Conservation (phyloP, 2,888 invertebrate genomes). For the Gasteruption jaculator region DNA sequence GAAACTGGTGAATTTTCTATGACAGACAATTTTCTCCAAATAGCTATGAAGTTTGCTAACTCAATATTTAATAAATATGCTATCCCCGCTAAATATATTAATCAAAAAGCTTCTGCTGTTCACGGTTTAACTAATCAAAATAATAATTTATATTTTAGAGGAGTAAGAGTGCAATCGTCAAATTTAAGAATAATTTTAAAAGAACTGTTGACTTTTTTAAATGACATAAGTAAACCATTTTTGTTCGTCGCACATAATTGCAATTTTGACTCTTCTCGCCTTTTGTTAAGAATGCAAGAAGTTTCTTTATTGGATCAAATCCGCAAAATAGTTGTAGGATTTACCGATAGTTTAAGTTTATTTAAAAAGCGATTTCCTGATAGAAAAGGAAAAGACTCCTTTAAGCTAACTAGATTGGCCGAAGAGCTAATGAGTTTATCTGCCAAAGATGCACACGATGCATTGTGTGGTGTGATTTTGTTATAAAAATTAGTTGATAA, state of each 20-base stretch:
- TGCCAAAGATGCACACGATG: constrained; percentile 16
- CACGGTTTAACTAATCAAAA: constrained; percentile 6
- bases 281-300: constrained; percentile 14
- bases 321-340: constrained; percentile 1
- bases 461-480: constrained; percentile 12
- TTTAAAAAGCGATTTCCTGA: constrained; percentile 5
- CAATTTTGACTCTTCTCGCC: too few relatives aligned
- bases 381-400: not conserved
- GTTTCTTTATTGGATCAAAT: constrained; percentile 16
- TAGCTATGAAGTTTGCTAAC: constrained; percentile 16
- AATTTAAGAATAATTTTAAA: constrained; percentile 1
- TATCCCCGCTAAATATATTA: constrained; percentile 16
- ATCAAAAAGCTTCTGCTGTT: constrained; percentile 17
- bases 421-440: constrained; percentile 2
- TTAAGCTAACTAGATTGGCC: constrained; percentile 5
- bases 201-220: constrained; percentile 3
- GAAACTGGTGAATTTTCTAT: constrained; percentile 21
- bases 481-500: constrained; percentile 16
- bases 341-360: constrained; percentile 7
- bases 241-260: constrained; percentile 17
- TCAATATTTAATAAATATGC: constrained; percentile 18
- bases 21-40: constrained; percentile 19
- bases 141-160: not conserved
- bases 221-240: constrained; percentile 2
- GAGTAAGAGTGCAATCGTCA: not conserved